phyloP scores from a whole-genome alignment of 2,888 invertebrate species.

The Agrotis puta region DNA sequence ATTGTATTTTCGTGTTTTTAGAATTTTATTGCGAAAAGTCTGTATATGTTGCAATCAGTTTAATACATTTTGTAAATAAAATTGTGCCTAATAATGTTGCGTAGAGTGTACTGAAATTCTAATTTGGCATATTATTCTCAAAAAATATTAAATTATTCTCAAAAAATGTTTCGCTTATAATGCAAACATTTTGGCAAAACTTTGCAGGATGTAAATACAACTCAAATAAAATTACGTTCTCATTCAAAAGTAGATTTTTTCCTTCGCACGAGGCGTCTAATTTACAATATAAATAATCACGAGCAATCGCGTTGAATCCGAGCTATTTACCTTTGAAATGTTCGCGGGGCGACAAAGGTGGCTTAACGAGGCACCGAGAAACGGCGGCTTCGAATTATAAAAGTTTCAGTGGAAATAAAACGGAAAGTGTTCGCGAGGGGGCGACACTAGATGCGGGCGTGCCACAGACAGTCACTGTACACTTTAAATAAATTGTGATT shows the following conservation, averaged over 20 bases:
- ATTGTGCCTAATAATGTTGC: neutral
- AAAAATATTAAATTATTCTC: conserved; percentile 19
- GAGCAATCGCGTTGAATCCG: conserved; percentile 77
- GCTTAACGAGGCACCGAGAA: conserved; percentile 79
- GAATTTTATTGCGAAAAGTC: conserved; percentile 8
- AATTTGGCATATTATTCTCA: conserved; percentile 36
- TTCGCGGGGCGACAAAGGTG: conserved; percentile 79
- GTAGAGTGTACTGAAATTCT: conserved; percentile 17
- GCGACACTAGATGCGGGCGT: conserved; percentile 65
- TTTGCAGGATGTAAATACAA: conserved; percentile 54
- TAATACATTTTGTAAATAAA: neutral
- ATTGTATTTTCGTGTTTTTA: conserved; percentile 36
- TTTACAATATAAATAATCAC: conserved; percentile 83
- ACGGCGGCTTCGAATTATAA: conserved; percentile 73
- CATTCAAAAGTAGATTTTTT: conserved; percentile 65
- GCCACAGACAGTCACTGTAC: conserved; percentile 64
- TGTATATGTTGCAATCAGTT: neutral
- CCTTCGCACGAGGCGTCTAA: conserved; percentile 65
- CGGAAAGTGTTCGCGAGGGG: conserved; percentile 69
- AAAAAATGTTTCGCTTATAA: conserved; percentile 45
- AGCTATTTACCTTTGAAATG: conserved; percentile 78
- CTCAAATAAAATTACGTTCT: conserved; percentile 58
- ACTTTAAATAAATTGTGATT: conserved; percentile 72
- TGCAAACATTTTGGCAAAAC: conserved; percentile 42
- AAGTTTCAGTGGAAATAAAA: conserved; percentile 75